A percentile compares a stretch with the other conserved stretches of the same genome.
These are phyloP conservation scores for Rhynchopsitta pachyrhyncha DNA, from an alignment of 2,113 vertebrate species.

Conservation along the genomic window DNA sequence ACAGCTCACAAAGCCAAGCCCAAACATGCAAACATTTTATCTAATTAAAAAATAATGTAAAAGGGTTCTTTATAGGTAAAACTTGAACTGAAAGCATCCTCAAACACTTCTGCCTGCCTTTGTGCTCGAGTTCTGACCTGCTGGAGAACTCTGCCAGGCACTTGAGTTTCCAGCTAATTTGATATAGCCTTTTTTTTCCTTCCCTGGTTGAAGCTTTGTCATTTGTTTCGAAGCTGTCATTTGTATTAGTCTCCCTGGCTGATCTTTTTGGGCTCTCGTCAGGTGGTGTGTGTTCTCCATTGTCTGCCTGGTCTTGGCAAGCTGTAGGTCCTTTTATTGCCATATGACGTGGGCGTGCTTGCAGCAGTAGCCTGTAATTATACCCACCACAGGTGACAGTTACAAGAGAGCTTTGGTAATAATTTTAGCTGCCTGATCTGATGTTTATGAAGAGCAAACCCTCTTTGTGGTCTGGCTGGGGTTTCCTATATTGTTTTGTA, in stretches of 20 bases:
- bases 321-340: slow-evolving; percentile 76
- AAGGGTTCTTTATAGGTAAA: background rate
- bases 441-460: slow-evolving; percentile 77
- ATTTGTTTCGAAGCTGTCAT: slow-evolving; percentile 74
- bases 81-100: background rate
- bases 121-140: slow-evolving; percentile 38
- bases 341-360: slow-evolving; percentile 78
- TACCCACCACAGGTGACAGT: slow-evolving; percentile 86
- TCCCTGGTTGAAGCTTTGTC: slow-evolving; percentile 45
- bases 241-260: slow-evolving; percentile 77
- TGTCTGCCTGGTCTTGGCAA: slow-evolving; percentile 75
- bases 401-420: slow-evolving; percentile 81
- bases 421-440: slow-evolving; percentile 83
- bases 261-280: slow-evolving; percentile 73
- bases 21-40: slow-evolving; percentile 6
- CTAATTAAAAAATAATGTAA: background rate
- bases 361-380: slow-evolving; percentile 87
- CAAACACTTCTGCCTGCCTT: background rate
- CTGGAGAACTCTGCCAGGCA: background rate
- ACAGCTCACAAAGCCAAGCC: background rate
- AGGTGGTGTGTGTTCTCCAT: slow-evolving; percentile 68
- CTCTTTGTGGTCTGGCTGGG: slow-evolving; percentile 78
- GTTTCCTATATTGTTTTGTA: slow-evolving; percentile 41
- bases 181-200: background rate
- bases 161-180: slow-evolving; percentile 59